Percentiles rank a stretch among this genome's conserved stretches.
Conservation (phyloP, 2,113 vertebrate genomes). For the Triplophysa siluroides region DNA sequence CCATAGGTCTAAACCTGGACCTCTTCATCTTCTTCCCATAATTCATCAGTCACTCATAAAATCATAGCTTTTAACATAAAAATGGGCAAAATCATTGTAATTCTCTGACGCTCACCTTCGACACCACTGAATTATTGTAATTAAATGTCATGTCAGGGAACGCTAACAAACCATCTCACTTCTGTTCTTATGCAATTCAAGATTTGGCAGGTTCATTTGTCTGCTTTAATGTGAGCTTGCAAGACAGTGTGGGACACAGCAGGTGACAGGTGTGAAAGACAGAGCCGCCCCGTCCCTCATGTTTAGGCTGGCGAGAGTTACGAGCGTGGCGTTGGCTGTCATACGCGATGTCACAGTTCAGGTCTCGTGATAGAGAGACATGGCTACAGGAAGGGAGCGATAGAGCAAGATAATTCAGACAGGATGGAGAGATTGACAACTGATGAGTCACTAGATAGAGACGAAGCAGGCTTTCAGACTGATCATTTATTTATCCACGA, state of each 20-base stretch:
- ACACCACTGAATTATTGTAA: constrained; percentile 13
- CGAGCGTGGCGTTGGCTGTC: constrained; percentile 21
- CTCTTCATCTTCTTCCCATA: background rate
- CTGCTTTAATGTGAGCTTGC: constrained; percentile 4
- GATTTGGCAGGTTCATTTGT: constrained; percentile 23
- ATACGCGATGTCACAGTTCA: constrained; percentile 28
- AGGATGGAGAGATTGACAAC: background rate
- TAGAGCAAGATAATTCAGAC: background rate
- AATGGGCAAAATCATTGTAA: constrained; percentile 6
- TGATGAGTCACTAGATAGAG: constrained; percentile 27
- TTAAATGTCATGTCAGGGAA: background rate
- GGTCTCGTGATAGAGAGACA: constrained; percentile 2
- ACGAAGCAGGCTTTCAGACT: constrained; percentile 15
- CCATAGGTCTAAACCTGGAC: background rate
- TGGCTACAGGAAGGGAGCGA: constrained; percentile 10
- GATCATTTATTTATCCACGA: constrained; percentile 26
- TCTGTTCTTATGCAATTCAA: background rate
- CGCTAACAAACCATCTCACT: background rate
- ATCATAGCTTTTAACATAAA: background rate
- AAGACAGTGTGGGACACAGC: background rate
- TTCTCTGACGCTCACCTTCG: background rate
- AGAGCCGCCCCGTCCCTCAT: background rate
- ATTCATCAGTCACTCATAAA: constrained; percentile 15
- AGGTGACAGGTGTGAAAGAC: constrained; percentile 40
- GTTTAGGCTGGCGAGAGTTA: constrained; percentile 7